phyloP scores from a whole-genome alignment of 2,113 vertebrate species.

The Tretioscincus oriximinensis region DNA sequence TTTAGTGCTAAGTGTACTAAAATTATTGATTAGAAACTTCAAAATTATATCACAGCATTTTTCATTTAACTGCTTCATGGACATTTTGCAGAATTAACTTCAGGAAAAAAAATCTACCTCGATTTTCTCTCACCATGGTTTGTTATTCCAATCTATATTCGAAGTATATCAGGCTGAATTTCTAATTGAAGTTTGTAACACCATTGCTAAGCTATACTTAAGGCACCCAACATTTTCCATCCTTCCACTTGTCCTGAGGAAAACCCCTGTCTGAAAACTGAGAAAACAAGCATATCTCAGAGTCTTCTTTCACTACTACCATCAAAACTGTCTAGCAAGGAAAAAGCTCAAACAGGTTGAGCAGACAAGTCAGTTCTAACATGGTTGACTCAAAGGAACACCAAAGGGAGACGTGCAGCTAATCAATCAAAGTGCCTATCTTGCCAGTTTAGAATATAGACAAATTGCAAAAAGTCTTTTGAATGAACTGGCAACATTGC shows the following conservation, averaged over 20 bases:
- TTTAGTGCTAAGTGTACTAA: not conserved
- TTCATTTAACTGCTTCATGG: not conserved
- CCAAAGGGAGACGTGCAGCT: rapidly evolving
- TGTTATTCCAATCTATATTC: not conserved
- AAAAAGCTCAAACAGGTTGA: rapidly evolving
- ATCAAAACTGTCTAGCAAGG: not conserved
- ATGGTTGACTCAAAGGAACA: not conserved
- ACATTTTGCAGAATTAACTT: not conserved
- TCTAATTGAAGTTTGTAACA: rapidly evolving
- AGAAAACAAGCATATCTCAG: not conserved
- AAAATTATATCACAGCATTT: not conserved
- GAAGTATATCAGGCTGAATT: not conserved
- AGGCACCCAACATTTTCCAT: not conserved
- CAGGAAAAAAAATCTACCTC: not conserved
- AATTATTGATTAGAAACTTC: conserved; percentile 3
- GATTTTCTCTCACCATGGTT: not conserved
- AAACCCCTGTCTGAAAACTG: not conserved
- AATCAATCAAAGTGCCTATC: not conserved
- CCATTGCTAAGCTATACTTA: not conserved
- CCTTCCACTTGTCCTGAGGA: not conserved
- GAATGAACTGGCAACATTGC: conserved; percentile 7
- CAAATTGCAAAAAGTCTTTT: conserved; percentile 6
- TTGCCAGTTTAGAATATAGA: not conserved
- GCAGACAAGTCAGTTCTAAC: not conserved
- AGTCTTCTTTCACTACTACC: not conserved